Evolutionary conservation across 2,888 invertebrate species (phyloP), one percentile per base, ranked within the genome.

Genomic region (Drosophila vallismaia): DNA sequence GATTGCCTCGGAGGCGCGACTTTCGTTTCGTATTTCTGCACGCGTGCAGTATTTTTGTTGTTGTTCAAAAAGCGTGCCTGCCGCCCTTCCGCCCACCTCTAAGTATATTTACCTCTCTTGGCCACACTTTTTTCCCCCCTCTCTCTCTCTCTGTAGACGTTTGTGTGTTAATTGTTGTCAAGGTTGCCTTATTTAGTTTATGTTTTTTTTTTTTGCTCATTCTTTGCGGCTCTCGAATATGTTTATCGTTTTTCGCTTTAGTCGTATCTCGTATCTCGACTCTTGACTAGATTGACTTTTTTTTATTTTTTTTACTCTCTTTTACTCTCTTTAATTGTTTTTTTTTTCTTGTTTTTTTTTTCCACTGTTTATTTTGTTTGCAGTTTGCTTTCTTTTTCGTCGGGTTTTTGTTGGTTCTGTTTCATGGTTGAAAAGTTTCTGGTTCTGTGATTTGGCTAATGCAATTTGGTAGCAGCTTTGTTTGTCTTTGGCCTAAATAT

Each of bases 401-500:
- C 44, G 14, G 14, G 19, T 60, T 31, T 45, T 51, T 49, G 40
- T 45, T 67, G 40, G 51, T 66, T 60, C 68, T 49, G 54, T 56
- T 79, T 83, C 74, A 84, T 71, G 82, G 81, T 74, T 81, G 54
- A 81, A 84, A 76, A 81, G 82, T 82, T 42, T 42, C 40, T 14
- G 38, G 42, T 74, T 71, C 81, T 81, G 84, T 84, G 81, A 81
- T 81, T 86, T 83, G 72, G 67, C 84, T 81, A 86, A 81, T 81
- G 80, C 84, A 81, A 86, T 82, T 87, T 82, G 82, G 76, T 84
- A 74, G 72, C 69, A 14, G 40, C 79, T 81, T 86, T 82, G 73
- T 84, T 78, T 81, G 76, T 81, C 82, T 86, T 86, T 87, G 87
- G 78, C 87, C 82, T 78, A 76, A 50, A 74, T 82, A 71, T 69